Evolutionary conservation across 2,113 vertebrate genomes (phyloP).

Genomic region (Nipponia nippon): DNA sequence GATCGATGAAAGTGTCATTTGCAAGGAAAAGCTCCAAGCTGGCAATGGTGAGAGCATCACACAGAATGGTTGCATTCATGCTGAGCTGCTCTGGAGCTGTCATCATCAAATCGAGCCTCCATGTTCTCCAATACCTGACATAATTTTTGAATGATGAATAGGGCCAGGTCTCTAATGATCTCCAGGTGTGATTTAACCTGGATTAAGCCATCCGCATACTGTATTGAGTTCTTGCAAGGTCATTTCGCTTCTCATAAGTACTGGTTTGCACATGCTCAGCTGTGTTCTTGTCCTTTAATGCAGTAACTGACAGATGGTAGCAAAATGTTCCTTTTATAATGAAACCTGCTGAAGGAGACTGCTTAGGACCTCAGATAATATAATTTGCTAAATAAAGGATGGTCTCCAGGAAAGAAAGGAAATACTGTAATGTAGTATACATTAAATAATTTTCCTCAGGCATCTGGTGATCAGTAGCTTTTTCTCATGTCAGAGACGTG

Average conservation of each 20-base stretch:
- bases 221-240: constrained; percentile 17
- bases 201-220: not conserved
- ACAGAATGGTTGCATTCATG: not conserved
- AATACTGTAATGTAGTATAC: not conserved
- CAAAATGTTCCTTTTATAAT: constrained; percentile 40
- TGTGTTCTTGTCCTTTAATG: not conserved
- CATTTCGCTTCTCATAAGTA: not conserved
- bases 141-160: not conserved
- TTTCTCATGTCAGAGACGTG: not conserved
- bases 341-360: constrained; percentile 30
- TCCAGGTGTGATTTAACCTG: constrained; percentile 43
- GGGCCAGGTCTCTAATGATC: not conserved
- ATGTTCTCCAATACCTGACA: not conserved
- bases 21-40: not conserved
- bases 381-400: constrained; percentile 30
- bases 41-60: not conserved
- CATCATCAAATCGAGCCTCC: not conserved
- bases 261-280: not conserved
- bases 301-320: constrained; percentile 52
- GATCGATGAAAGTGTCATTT: not conserved
- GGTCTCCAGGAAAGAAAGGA: not conserved
- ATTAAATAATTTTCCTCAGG: not conserved
- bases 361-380: constrained; percentile 1
- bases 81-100: not conserved
- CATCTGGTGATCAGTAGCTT: not conserved